phyloP scores from a whole-genome alignment of 2,888 invertebrate genomes.

The Netelia inedita region DNA sequence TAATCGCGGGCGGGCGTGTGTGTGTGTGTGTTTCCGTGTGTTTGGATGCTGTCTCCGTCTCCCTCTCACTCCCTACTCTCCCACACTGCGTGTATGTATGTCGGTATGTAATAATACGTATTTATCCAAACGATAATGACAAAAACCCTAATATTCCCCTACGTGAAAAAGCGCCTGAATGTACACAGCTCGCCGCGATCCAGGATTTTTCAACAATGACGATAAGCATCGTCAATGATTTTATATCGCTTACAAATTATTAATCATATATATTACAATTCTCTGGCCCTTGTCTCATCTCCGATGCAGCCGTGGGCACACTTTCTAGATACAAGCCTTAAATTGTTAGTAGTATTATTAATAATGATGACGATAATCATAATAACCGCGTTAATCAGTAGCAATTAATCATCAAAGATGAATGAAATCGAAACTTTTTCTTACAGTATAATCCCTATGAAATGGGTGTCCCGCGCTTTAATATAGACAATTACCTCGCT shows the following conservation, averaged over 20 bases:
- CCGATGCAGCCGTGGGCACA: slow-evolving; percentile 54
- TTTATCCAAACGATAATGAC: slow-evolving; percentile 63
- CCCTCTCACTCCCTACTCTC: too few relatives aligned
- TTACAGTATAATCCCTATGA: slow-evolving; percentile 48
- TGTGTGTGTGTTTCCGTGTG: not conserved
- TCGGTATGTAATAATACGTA: slow-evolving; percentile 45
- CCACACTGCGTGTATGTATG: not conserved
- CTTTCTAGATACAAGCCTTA: slow-evolving; percentile 77
- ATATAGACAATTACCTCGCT: slow-evolving; percentile 40
- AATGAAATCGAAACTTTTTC: slow-evolving; percentile 66
- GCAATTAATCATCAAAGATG: slow-evolving; percentile 71
- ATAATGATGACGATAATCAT: slow-evolving; percentile 75
- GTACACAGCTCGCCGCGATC: slow-evolving; percentile 68
- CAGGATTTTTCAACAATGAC: slow-evolving; percentile 55
- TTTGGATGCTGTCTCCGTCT: not conserved
- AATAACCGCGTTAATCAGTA: slow-evolving; percentile 69
- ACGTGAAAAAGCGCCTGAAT: slow-evolving; percentile 71
- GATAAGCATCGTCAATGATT: slow-evolving; percentile 57
- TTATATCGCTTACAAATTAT: slow-evolving; percentile 62
- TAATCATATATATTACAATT: slow-evolving; percentile 74
- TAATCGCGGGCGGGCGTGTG: slow-evolving; percentile 7
- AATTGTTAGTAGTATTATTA: slow-evolving; percentile 70
- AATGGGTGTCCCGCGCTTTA: slow-evolving; percentile 42
- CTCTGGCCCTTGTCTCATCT: slow-evolving; percentile 64
- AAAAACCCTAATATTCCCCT: slow-evolving; percentile 66